phyloP scores from a whole-genome alignment of 2,888 invertebrate species.

The Nipponacmea schrenckii region DNA sequence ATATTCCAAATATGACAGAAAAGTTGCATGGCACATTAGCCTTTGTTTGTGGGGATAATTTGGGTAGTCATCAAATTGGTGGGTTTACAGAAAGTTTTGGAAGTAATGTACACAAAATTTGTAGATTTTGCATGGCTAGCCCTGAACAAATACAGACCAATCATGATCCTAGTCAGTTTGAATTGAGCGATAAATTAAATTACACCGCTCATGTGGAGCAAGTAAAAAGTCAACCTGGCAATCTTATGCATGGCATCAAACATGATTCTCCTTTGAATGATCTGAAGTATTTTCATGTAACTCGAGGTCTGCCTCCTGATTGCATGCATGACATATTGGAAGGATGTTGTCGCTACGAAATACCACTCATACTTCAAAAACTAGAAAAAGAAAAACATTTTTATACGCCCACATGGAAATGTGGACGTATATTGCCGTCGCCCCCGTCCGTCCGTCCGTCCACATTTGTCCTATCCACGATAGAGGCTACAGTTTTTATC shows the following conservation, averaged over 20 bases:
- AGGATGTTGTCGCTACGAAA: not conserved
- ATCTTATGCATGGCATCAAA: constrained; percentile 8
- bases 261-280: not conserved
- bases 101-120: constrained; percentile 3
- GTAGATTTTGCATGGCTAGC: constrained; percentile 4
- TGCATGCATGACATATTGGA: constrained; percentile 2
- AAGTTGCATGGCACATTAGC: constrained; percentile 1
- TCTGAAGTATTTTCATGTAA: constrained; percentile 7
- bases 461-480: too few species aligned
- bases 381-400: constrained; percentile 5
- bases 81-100: constrained; percentile 7
- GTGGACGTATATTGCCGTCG: too few species aligned
- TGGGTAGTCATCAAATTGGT: constrained; percentile 2
- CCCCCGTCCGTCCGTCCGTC: too few species aligned
- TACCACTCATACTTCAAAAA: not conserved
- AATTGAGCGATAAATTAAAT: not conserved
- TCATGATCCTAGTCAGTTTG: not conserved
- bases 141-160: constrained; percentile 6
- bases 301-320: not conserved
- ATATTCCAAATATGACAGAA: constrained; percentile 3
- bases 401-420: too few species aligned
- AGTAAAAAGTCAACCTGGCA: not conserved
- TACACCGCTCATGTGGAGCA: not conserved
- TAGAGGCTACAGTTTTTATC: too few species aligned
- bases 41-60: not conserved